phyloP scores from a whole-genome alignment of 1,140 invertebrate species.

The Brachionus calyciflorus region DNA sequence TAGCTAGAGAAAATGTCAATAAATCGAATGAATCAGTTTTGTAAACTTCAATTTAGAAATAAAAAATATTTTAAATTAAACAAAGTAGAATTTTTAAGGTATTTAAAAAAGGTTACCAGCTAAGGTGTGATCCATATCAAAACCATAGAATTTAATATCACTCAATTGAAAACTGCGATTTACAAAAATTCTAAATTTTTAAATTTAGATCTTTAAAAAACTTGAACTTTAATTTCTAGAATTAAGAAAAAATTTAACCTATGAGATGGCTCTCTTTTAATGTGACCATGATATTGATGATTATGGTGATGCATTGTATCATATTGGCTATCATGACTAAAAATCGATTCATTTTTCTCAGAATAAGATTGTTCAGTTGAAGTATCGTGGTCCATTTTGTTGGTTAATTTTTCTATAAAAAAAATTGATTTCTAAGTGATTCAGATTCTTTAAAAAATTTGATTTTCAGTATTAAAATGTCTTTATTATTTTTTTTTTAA shows the following conservation, averaged over 20 bases:
- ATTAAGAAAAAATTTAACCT: not conserved
- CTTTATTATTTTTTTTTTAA: too few relatives aligned
- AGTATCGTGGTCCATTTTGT: slow-evolving; percentile 1
- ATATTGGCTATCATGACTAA: slow-evolving; percentile 33
- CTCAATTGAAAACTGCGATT: slow-evolving; percentile 94
- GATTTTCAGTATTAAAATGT: too few relatives aligned
- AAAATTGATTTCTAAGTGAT: not conserved
- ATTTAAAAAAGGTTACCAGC: slow-evolving; percentile 61
- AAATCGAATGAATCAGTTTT: slow-evolving; percentile 92
- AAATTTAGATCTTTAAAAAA: not conserved
- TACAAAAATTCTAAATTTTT: slow-evolving; percentile 71
- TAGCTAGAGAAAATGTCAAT: slow-evolving; percentile 85
- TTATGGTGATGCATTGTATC: slow-evolving; percentile 30
- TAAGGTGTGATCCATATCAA: slow-evolving; percentile 99
- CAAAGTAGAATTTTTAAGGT: not conserved
- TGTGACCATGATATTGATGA: slow-evolving; percentile 38
- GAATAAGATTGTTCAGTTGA: slow-evolving; percentile 3
- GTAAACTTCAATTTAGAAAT: slow-evolving; percentile 76
- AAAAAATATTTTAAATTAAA: not conserved
- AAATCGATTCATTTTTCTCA: slow-evolving; percentile 8
- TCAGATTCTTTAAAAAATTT: too few relatives aligned
- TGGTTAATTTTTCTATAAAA: not conserved
- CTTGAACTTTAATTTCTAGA: not conserved
- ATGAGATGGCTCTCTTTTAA: slow-evolving; percentile 37
- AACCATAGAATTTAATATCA: slow-evolving; percentile 99